A percentile compares a stretch with the other conserved stretches of the same genome.
Conservation (phyloP, 2,113 vertebrate species). For the Hystrix brachyura region DNA sequence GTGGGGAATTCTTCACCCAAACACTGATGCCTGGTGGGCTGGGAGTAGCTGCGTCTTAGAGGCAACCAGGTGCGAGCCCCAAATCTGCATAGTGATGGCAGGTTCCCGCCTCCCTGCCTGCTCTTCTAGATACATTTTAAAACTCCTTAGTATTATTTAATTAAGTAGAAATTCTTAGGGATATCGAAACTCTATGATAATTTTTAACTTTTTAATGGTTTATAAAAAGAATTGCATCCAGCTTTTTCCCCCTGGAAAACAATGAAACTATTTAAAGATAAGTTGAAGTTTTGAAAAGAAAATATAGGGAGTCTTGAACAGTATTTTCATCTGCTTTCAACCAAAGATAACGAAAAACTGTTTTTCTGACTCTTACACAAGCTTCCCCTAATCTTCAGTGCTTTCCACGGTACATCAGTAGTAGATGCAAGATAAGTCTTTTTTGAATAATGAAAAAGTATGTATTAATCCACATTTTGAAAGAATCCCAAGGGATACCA, state of each 20-base stretch:
- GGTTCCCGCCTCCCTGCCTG: too few species aligned
- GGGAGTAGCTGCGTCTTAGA: neutral
- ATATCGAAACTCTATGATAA: neutral
- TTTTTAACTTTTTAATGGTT: neutral
- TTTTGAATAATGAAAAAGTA: neutral
- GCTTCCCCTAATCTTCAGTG: neutral
- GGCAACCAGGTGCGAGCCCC: neutral
- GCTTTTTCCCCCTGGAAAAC: neutral
- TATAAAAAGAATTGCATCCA: neutral
- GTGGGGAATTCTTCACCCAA: neutral
- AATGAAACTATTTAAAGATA: constrained; percentile 7
- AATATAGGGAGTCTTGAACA: neutral
- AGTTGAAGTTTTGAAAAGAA: neutral
- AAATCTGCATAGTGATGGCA: neutral
- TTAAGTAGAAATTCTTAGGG: neutral
- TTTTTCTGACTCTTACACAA: neutral
- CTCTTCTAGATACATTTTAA: neutral
- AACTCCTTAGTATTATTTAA: neutral
- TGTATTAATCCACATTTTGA: neutral
- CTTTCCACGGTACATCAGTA: neutral
- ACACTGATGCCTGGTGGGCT: too few species aligned
- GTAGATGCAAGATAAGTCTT: neutral
- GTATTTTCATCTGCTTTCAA: neutral
- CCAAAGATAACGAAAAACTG: neutral
- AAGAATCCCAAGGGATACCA: neutral